Evolutionary conservation across 2,797 vertebrate genomes (phyloP), one percentile per base, ranked within the genome.

Genomic region (Eremophila alpestris): DNA sequence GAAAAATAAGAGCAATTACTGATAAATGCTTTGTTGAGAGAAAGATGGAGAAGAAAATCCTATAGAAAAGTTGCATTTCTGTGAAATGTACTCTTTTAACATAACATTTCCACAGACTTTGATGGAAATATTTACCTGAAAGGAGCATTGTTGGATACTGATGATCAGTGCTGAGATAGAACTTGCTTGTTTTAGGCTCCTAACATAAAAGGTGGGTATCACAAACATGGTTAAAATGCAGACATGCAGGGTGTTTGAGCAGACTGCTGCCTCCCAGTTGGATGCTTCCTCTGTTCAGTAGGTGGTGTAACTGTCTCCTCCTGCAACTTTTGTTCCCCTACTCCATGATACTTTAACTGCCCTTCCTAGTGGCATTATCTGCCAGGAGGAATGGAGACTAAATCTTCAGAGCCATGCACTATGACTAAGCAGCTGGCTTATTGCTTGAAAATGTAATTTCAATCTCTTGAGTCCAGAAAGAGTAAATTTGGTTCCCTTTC

Each of bases 241-340:
- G 0, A 12, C 0, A 4, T 16, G 41, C n/a, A 56, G 24, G 30
- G 23, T 18, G 5, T 58, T 38, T 45, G 32, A 93, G 41, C 24
- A 79, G 21, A 19, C 2, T 30, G 32, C 15, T 65, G 11, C 36
- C 46, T 67, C 36, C 40, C 65, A 83, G 40, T 21, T 9, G 21
- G 26, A 60, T 15, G 13, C 9, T 52, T 8, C 63, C 14, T 45
- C 32, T 75, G 2, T 30, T 71, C 45, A 21, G 16, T 10, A 60
- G 24, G 3, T 56, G 40, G 15, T 34, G 3, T 18, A 48, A n/a
- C 8, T 59, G 5, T 10, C 41, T 4, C 0, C 9, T 70, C 19
- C 15, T 11, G 20, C 1, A 10, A 16, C 16, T 13, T 52, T 55
- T 54, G 68, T 30, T 29, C 3, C 14, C 29, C n/a, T 36, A 2